phyloP scores from a whole-genome alignment of 2,888 invertebrate species.

The Lasioglossum morio region DNA sequence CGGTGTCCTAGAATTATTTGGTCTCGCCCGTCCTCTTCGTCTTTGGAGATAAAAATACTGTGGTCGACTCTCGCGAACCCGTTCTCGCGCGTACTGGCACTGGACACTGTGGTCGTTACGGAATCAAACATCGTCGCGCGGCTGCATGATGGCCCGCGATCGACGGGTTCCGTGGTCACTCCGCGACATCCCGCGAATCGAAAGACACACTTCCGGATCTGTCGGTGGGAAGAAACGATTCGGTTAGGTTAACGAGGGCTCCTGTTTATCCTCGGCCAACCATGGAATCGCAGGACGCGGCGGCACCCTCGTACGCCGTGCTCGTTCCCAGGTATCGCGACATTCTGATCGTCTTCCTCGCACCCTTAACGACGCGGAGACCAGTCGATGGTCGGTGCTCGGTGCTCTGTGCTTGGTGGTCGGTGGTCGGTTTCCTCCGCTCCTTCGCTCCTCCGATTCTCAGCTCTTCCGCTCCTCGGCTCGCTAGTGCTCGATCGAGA shows the following conservation, averaged over 20 bases:
- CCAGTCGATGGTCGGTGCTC: conserved; percentile 4
- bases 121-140: conserved; percentile 34
- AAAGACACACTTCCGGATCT: conserved; percentile 39
- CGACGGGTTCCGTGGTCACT: conserved; percentile 15
- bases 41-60: conserved; percentile 65
- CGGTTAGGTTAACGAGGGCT: neutral
- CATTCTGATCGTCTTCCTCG: conserved; percentile 52
- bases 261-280: conserved; percentile 46
- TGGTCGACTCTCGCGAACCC: conserved; percentile 1
- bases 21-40: conserved; percentile 4
- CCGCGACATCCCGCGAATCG: conserved; percentile 44
- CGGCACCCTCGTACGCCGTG: conserved; percentile 46
- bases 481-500: conserved; percentile 4
- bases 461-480: neutral
- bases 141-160: conserved; percentile 20
- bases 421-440: conserved; percentile 11
- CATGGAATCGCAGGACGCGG: conserved; percentile 22
- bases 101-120: conserved; percentile 51
- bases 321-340: conserved; percentile 39
- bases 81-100: conserved; percentile 35
- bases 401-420: neutral
- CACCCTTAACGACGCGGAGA: conserved; percentile 39
- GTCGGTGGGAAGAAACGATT: neutral
- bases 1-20: neutral
- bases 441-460: neutral